These are phyloP conservation scores for Nyctibius bracteatus DNA, from an alignment of 2,113 vertebrate species.

Conservation along the genomic window DNA sequence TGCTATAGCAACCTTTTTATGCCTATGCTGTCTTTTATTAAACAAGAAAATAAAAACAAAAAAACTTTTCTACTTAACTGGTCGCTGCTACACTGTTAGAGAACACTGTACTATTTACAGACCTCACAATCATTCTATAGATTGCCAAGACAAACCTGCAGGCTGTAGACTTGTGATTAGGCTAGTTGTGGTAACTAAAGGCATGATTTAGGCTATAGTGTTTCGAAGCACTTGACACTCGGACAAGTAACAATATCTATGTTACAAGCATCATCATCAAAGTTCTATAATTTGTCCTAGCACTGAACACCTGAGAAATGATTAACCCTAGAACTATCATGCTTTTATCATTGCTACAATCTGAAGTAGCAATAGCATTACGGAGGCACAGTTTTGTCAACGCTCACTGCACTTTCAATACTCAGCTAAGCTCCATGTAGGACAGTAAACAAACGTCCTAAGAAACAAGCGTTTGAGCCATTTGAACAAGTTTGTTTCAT, in stretches of 20 bases:
- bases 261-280: neutral
- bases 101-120: neutral
- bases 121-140: neutral
- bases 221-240: neutral
- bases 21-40: neutral
- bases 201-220: rapidly evolving
- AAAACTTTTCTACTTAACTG: neutral
- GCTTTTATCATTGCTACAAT: neutral
- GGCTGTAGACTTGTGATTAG: neutral
- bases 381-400: neutral
- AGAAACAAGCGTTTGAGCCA: neutral
- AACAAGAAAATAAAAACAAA: neutral
- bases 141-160: neutral
- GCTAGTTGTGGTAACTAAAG: neutral
- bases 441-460: neutral
- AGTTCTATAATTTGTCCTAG: neutral
- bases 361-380: neutral
- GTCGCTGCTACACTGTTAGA: neutral
- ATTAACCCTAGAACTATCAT: neutral
- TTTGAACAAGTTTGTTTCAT: neutral
- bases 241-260: neutral
- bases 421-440: neutral
- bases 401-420: rapidly evolving
- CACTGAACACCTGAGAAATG: neutral
- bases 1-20: neutral